Evolutionary conservation across 2,888 invertebrate genomes (phyloP).

Genomic region (Heliconius ismenius): DNA sequence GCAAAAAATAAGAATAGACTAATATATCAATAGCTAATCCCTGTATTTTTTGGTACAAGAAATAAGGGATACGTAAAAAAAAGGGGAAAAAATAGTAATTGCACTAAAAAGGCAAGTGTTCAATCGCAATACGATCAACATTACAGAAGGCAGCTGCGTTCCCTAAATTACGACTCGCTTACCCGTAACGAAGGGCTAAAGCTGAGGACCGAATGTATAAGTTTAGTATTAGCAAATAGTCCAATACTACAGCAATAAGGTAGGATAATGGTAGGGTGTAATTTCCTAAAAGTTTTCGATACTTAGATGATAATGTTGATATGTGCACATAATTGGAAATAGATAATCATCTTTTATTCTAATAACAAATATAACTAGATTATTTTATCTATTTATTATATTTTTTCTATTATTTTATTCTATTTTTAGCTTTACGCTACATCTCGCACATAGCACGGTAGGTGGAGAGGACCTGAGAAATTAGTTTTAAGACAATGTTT

Average conservation of each 20-base stretch:
- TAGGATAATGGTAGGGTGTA: neutral
- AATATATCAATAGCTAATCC: slow-evolving; percentile 6
- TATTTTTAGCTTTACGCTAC: too few relatives aligned
- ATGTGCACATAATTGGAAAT: neutral
- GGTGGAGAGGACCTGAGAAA: too few relatives aligned
- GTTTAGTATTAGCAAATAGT: neutral
- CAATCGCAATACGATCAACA: slow-evolving; percentile 77
- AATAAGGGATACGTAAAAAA: neutral
- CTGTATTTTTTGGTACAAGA: neutral
- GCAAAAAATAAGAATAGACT: neutral
- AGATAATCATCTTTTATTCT: neutral
- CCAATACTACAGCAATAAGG: neutral
- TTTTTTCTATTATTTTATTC: too few relatives aligned
- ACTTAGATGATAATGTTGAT: neutral
- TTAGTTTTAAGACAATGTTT: too few relatives aligned
- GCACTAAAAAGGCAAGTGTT: slow-evolving; percentile 65
- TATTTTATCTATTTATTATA: too few relatives aligned
- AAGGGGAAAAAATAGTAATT: slow-evolving; percentile 43
- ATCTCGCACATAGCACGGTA: too few relatives aligned
- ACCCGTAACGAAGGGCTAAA: slow-evolving; percentile 64
- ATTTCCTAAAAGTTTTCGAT: neutral
- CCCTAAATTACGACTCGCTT: slow-evolving; percentile 75
- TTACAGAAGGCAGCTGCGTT: slow-evolving; percentile 76
- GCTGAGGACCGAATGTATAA: slow-evolving; percentile 30
- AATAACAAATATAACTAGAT: neutral